phyloP scores from a whole-genome alignment of 2,113 vertebrate species.

The Bothrops jararaca region DNA sequence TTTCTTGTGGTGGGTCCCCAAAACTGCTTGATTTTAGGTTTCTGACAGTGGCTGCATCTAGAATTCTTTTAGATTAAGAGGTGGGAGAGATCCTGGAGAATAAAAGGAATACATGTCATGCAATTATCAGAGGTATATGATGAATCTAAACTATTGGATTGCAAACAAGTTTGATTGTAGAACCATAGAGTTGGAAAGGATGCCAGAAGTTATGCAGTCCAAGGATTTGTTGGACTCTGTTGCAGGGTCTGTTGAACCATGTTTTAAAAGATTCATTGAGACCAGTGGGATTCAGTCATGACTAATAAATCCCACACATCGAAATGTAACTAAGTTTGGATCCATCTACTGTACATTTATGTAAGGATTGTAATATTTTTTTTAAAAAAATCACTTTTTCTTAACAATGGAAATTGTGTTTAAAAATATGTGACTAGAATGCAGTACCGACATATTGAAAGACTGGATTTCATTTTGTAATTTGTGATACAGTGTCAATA shows the following conservation, averaged over 20 bases:
- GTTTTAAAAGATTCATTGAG: neutral
- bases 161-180: neutral
- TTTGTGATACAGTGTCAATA: conserved; percentile 9
- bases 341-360: neutral
- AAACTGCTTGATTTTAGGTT: neutral
- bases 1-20: neutral
- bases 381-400: neutral
- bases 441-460: neutral
- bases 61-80: neutral
- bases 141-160: neutral
- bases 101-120: neutral
- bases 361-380: neutral
- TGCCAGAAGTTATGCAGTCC: neutral
- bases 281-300: neutral
- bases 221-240: neutral
- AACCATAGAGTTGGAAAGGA: neutral
- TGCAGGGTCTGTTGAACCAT: neutral
- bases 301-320: neutral
- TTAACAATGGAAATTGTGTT: neutral
- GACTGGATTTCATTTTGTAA: neutral
- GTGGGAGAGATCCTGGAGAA: neutral
- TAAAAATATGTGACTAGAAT: neutral
- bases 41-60: neutral
- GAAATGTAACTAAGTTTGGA: neutral
- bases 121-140: neutral